Conservation (phyloP, 2,113 vertebrate species). For the Sprattus sprattus region DNA sequence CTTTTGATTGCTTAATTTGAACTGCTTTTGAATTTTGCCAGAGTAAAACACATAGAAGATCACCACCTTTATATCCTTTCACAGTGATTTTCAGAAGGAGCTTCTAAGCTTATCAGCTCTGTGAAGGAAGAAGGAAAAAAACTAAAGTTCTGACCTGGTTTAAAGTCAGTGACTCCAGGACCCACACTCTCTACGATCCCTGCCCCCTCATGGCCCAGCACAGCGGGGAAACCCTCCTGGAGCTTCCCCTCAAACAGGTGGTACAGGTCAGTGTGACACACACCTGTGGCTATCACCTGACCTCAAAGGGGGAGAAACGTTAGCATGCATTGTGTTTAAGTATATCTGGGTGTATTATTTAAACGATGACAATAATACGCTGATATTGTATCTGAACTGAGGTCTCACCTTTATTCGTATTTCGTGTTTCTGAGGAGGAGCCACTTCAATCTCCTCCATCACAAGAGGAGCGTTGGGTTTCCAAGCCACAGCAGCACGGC, state of each 20-base stretch:
- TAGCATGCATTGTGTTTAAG: no score
- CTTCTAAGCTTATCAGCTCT: neutral
- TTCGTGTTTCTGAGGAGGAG: constrained; percentile 79
- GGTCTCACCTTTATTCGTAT: constrained; percentile 80
- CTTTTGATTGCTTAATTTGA: no score
- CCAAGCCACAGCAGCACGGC: constrained; percentile 84
- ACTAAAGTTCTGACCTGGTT: constrained; percentile 66
- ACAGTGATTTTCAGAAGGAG: neutral
- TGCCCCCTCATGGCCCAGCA: constrained; percentile 82
- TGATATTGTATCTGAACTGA: no score
- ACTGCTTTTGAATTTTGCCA: no score
- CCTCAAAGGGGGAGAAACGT: neutral
- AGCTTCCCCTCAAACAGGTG: constrained; percentile 68
- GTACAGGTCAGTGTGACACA: constrained; percentile 80
- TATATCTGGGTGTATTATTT: no score
- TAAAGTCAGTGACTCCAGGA: constrained; percentile 76
- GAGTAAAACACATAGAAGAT: no score
- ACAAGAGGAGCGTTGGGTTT: constrained; percentile 76
- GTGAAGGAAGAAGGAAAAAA: neutral
- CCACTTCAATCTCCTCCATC: constrained; percentile 85
- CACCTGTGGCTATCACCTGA: constrained; percentile 78
- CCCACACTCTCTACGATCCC: constrained; percentile 84
- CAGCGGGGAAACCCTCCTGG: constrained; percentile 69
- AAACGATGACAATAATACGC: neutral
- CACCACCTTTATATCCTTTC: no score